Evolutionary conservation across 2,113 vertebrate genomes (phyloP), one percentile per base, ranked within the genome.

Genomic region (Meriones unguiculatus): DNA sequence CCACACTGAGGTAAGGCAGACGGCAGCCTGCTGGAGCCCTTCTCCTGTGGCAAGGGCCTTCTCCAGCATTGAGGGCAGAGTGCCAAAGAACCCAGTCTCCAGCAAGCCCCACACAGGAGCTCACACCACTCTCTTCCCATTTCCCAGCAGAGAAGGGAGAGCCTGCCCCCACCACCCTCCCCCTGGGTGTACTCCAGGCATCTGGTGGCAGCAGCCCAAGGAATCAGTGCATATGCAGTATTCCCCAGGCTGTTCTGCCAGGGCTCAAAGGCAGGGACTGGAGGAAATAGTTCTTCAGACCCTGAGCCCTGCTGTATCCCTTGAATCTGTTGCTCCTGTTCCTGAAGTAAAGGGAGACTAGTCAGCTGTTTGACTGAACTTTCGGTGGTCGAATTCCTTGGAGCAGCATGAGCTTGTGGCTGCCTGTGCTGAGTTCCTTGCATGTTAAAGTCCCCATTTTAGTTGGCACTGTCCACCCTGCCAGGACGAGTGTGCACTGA

Each of bases 1-100:
- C 99, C 95, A 99, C 99, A 0, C 98, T 99, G 97, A 99, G 99
- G 99, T 99, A 98, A 97, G 97, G 30, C 20, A 30, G n/a, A 18
- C 9, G 30, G 65, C 9, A 11, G 30, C 32, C 24, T 38, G 46
- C 18, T 57, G 24, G 70, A 41, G 10, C n/a, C 13, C 32, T 54
- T 65, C 14, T 57, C 5, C 25, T 76, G 28, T 20, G 35, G 24
- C 52, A 38, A 59, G 69, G 52, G n/a, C 41, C 32, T 87, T 89
- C 54, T 59, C 52, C 52, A 46, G 30, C 22, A 57, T 24, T 76
- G 30, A 59, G 59, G 52, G 67, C 65, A 8, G 18, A 46, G 57
- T n/a, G 32, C 15, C 10, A 24, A 75, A 24, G 24, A 62, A 41
- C 70, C 28, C n/a, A 20, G 25, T 59, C 54, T 57, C 24, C 7